Percentiles rank a stretch among this genome's conserved stretches.
phyloP scores from a whole-genome alignment of 2,797 vertebrate species.

The Orientallactaga sibirica region DNA sequence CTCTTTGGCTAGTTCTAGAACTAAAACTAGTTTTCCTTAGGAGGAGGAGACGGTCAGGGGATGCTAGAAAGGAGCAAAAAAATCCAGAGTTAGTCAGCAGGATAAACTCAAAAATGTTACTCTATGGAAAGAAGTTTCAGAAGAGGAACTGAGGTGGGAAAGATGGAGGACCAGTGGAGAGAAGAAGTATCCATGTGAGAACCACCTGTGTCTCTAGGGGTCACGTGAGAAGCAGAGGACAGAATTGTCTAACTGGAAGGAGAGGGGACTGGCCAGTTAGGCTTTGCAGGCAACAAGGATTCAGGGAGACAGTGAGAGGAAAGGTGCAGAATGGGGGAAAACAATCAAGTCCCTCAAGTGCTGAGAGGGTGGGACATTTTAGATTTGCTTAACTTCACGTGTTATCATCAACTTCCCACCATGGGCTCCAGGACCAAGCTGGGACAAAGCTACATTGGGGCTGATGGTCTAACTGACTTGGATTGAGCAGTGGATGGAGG shows the following conservation, averaged over 20 bases:
- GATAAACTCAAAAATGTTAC: neutral
- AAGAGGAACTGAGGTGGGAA: neutral
- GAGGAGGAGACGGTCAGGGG: neutral
- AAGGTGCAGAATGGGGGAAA: neutral
- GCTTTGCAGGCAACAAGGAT: too few relatives aligned
- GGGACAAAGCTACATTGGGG: too few relatives aligned
- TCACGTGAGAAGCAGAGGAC: neutral
- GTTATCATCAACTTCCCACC: rapidly evolving
- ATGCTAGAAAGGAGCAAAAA: neutral
- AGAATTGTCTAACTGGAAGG: neutral
- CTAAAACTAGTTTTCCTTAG: neutral
- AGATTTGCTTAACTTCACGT: neutral
- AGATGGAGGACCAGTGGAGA: neutral
- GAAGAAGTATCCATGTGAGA: rapidly evolving
- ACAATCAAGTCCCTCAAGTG: too few relatives aligned
- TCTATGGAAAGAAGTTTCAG: neutral
- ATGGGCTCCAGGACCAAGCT: neutral
- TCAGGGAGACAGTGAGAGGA: neutral
- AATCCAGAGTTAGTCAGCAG: rapidly evolving
- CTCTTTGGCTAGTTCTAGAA: neutral
- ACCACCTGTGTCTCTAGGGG: neutral
- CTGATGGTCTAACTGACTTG: too few relatives aligned
- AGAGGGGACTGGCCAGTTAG: neutral
- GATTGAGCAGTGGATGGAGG: neutral
- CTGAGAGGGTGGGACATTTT: neutral